These are phyloP conservation scores for Hyperoplus lanceolatus DNA, from an alignment of 2,797 vertebrate genomes.

Conservation along the genomic window DNA sequence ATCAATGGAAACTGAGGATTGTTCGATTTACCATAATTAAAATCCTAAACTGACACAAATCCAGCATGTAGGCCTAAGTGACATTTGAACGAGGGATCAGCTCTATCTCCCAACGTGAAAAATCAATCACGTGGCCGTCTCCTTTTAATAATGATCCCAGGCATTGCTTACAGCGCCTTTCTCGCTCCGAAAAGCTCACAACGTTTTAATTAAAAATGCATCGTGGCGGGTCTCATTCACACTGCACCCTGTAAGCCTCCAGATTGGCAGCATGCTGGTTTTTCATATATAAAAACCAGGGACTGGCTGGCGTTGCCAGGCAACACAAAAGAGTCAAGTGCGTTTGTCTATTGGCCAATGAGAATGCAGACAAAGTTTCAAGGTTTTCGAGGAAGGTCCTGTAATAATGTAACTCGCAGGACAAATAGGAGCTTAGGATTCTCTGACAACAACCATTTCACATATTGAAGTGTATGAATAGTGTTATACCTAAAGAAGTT, in stretches of 20 bases:
- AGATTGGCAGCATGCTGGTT: conserved; percentile 77
- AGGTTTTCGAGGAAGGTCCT: conserved; percentile 72
- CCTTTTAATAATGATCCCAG: conserved; percentile 40
- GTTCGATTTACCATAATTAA: background rate
- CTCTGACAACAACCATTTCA: conserved; percentile 35
- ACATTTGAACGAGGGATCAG: conserved; percentile 18
- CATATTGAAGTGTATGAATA: conserved; percentile 35
- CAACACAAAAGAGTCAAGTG: conserved; percentile 83
- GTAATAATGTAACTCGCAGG: conserved; percentile 52
- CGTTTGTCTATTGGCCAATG: conserved; percentile 78
- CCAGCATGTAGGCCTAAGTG: conserved; percentile 8
- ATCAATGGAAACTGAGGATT: conserved; percentile 7
- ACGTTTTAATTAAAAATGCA: conserved; percentile 70
- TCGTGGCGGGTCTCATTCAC: conserved; percentile 67
- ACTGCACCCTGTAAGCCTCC: conserved; percentile 69
- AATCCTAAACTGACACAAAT: conserved; percentile 27
- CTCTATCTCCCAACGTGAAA: conserved; percentile 19
- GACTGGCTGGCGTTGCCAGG: conserved; percentile 79
- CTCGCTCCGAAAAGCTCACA: conserved; percentile 43
- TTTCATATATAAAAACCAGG: conserved; percentile 79
- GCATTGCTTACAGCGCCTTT: conserved; percentile 30
- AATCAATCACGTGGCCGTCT: conserved; percentile 35
- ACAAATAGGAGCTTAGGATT: conserved; percentile 25
- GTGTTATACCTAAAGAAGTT: conserved; percentile 8
- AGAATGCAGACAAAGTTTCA: conserved; percentile 77